Percentiles rank a stretch among this genome's conserved stretches.
phyloP scores from a whole-genome alignment of 1,140 invertebrate genomes.

The Oncopodura yosiiana region DNA sequence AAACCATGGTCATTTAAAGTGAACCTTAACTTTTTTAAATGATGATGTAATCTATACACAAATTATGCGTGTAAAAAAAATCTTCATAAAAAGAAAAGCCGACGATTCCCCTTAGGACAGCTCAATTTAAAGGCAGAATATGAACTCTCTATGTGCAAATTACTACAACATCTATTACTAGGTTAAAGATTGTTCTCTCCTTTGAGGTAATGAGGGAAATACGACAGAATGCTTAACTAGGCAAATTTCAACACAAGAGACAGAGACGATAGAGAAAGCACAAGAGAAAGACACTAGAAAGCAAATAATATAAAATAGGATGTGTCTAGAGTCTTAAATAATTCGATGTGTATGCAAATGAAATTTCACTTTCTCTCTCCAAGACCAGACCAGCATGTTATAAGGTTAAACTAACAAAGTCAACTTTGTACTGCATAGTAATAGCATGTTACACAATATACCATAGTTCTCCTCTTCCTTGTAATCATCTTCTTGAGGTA shows the following conservation, averaged over 20 bases:
- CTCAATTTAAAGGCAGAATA: too few relatives aligned
- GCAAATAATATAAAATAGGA: constrained; percentile 33
- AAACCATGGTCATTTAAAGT: too few relatives aligned
- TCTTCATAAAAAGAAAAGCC: too few relatives aligned
- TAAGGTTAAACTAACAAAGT: neutral
- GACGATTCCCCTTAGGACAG: too few relatives aligned
- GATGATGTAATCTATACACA: too few relatives aligned
- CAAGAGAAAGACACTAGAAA: too few relatives aligned
- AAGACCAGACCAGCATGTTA: neutral
- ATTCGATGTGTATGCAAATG: constrained; percentile 36
- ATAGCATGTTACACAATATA: neutral
- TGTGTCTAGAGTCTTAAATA: constrained; percentile 34
- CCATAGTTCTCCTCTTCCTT: neutral
- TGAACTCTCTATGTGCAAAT: too few relatives aligned
- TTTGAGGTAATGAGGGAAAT: constrained; percentile 32
- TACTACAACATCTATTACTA: too few relatives aligned
- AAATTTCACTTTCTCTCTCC: constrained; percentile 20
- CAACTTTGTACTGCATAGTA: neutral
- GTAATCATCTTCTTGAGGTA: neutral
- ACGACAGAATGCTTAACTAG: constrained; percentile 32
- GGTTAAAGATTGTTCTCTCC: too few relatives aligned
- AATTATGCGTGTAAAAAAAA: too few relatives aligned
- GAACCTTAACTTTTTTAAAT: too few relatives aligned
- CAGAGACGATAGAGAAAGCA: neutral
- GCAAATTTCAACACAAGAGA: constrained; percentile 10